phyloP scores from a whole-genome alignment of 2,888 invertebrate species.

The Caprella mutica region DNA sequence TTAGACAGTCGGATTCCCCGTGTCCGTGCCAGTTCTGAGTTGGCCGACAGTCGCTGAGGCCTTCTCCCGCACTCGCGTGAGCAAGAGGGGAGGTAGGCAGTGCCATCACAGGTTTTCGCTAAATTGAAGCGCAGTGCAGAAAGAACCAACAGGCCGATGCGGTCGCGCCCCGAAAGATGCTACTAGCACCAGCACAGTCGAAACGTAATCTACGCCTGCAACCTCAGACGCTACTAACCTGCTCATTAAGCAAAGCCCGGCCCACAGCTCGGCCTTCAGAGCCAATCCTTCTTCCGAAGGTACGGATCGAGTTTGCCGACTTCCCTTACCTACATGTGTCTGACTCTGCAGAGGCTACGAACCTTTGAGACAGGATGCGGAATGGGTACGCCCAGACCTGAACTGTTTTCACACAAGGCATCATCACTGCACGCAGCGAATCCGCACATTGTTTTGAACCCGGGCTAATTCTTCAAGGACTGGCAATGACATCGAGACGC shows the following conservation, averaged over 20 bases:
- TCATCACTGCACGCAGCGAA: too few species aligned
- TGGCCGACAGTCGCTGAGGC: neutral
- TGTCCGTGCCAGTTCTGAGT: conserved; percentile 37
- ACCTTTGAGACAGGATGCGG: conserved; percentile 66
- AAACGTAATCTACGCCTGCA: too few species aligned
- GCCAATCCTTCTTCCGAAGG: conserved; percentile 55
- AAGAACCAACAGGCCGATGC: too few species aligned
- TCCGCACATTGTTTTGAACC: too few species aligned
- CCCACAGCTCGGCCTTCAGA: neutral
- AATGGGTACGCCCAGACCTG: conserved; percentile 53
- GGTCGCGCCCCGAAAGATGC: too few species aligned
- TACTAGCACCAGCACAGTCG: too few species aligned
- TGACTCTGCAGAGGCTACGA: conserved; percentile 55
- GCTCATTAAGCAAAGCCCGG: neutral
- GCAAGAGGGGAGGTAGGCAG: too few species aligned
- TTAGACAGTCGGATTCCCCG: conserved; percentile 14
- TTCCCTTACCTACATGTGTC: conserved; percentile 58
- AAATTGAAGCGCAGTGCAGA: too few species aligned
- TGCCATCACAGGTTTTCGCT: too few species aligned
- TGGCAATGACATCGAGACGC: too few species aligned
- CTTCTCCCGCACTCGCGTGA: too few species aligned
- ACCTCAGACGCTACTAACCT: neutral
- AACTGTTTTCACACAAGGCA: conserved; percentile 39
- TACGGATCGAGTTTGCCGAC: conserved; percentile 55
- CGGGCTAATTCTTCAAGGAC: too few species aligned